Evolutionary conservation across 1,140 invertebrate genomes (phyloP).

Genomic region (Nephila pilipes): DNA sequence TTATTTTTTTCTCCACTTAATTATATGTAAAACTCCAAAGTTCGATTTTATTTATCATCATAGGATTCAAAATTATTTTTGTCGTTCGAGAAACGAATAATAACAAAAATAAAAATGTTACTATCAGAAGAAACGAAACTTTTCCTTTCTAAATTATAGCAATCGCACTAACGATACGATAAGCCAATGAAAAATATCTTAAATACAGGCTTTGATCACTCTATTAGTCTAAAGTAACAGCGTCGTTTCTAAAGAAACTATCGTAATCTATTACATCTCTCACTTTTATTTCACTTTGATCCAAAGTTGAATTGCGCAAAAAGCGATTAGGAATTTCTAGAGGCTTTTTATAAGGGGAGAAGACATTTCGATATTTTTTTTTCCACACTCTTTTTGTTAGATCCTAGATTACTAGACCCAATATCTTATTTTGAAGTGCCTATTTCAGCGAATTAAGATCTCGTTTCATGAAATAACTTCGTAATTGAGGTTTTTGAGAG

Average conservation of each 20-base stretch:
- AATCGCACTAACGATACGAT: slow-evolving; percentile 52
- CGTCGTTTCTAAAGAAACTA: not conserved
- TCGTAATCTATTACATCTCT: slow-evolving; percentile 55
- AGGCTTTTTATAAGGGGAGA: not conserved
- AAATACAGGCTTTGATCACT: slow-evolving; percentile 57
- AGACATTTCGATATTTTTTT: not conserved
- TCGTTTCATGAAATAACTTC: not conserved
- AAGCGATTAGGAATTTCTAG: slow-evolving; percentile 54
- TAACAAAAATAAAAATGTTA: not conserved
- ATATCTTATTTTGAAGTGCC: slow-evolving; percentile 22
- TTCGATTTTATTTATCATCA: not conserved
- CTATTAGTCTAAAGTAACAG: slow-evolving; percentile 63
- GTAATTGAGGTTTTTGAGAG: slow-evolving; percentile 3
- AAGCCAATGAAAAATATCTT: slow-evolving; percentile 75
- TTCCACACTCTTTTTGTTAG: slow-evolving; percentile 4
- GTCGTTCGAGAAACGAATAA: not conserved
- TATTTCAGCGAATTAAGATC: slow-evolving; percentile 33
- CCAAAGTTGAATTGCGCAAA: slow-evolving; percentile 15
- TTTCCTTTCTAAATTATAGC: slow-evolving; percentile 47
- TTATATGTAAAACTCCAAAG: not conserved
- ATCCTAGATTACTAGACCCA: not conserved
- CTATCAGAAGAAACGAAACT: not conserved
- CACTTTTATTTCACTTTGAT: slow-evolving; percentile 55
- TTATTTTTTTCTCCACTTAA: too few relatives aligned
- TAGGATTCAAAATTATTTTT: not conserved